Evolutionary conservation across 2,888 invertebrate genomes (phyloP).

Genomic region (Harpagoxenus sublaevis): DNA sequence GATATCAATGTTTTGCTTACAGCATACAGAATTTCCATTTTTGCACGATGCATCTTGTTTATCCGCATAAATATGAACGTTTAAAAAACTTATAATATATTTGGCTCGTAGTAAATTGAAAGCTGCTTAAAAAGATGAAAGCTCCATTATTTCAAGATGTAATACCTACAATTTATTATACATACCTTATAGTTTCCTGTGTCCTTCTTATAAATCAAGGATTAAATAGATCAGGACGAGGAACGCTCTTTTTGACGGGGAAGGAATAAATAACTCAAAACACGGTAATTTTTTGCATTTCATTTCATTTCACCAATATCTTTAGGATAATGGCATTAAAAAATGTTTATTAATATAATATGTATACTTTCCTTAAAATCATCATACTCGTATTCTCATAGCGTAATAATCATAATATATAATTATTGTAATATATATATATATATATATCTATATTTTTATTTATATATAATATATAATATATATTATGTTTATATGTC

Average conservation of each 20-base stretch:
- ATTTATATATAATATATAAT: constrained; percentile 75
- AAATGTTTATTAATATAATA: constrained; percentile 85
- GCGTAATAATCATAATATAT: constrained; percentile 83
- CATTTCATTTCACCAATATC: constrained; percentile 84
- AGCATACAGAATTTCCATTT: neutral
- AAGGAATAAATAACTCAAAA: constrained; percentile 24
- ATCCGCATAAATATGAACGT: neutral
- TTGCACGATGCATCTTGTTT: neutral
- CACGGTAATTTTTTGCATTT: constrained; percentile 73
- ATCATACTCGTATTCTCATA: constrained; percentile 85
- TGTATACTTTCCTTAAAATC: constrained; percentile 86
- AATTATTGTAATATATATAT: constrained; percentile 75
- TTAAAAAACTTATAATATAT: neutral
- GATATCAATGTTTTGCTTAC: constrained; percentile 35
- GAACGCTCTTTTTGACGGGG: neutral
- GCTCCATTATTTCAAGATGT: neutral
- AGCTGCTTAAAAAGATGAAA: neutral
- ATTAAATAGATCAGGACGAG: neutral
- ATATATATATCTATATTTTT: constrained; percentile 75
- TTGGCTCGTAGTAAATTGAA: neutral
- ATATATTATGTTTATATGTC: constrained; percentile 82
- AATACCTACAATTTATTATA: neutral
- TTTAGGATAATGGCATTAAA: constrained; percentile 85
- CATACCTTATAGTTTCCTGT: neutral
- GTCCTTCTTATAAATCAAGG: neutral